A percentile compares a stretch with the other conserved stretches of the same genome.
phyloP scores from a whole-genome alignment of 2,113 vertebrate genomes.

The Ailurus styani region DNA sequence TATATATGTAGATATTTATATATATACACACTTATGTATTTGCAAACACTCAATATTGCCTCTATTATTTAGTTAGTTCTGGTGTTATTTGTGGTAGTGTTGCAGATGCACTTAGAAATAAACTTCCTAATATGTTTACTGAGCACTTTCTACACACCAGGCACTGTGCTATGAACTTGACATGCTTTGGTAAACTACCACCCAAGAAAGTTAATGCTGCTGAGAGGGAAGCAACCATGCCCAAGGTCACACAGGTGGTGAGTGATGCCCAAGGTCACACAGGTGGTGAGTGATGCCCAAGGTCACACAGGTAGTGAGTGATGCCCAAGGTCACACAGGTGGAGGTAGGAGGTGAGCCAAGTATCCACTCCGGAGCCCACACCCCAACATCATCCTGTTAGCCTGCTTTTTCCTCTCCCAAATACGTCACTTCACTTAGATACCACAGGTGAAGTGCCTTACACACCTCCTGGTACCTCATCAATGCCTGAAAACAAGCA shows the following conservation, averaged over 20 bases:
- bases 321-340: not conserved
- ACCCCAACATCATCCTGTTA: not conserved
- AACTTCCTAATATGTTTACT: not conserved
- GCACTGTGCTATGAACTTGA: not conserved
- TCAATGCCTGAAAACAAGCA: slow-evolving; percentile 1
- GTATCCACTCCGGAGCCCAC: no score
- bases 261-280: not conserved
- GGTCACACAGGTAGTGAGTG: not conserved
- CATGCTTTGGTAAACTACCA: rapidly evolving
- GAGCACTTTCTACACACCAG: not conserved
- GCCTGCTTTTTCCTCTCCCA: not conserved
- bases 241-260: not conserved
- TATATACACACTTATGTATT: rapidly evolving
- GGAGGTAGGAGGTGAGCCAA: not conserved
- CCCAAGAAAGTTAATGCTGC: not conserved
- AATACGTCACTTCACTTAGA: not conserved
- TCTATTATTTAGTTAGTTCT: not conserved
- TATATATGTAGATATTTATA: no score
- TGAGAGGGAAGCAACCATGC: not conserved
- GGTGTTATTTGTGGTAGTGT: rapidly evolving
- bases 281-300: not conserved
- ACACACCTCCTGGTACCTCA: not conserved
- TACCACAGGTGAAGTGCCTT: not conserved
- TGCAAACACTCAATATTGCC: rapidly evolving
- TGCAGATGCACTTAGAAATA: not conserved